These are phyloP conservation scores for Polyommatus iphigenia DNA, from an alignment of 2,888 invertebrate species.

Conservation along the genomic window DNA sequence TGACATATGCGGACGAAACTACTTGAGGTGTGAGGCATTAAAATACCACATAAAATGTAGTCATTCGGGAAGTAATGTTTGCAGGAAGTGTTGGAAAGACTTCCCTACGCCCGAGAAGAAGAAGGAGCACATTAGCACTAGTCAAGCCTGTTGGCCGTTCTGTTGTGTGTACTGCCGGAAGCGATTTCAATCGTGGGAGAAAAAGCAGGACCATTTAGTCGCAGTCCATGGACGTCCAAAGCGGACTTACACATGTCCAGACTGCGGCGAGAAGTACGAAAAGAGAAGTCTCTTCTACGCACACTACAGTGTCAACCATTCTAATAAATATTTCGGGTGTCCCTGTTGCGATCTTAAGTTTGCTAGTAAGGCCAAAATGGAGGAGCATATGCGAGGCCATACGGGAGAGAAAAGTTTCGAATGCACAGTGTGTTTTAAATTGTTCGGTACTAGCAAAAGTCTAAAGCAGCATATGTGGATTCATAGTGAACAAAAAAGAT, in stretches of 20 bases:
- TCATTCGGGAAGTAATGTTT: constrained; percentile 57
- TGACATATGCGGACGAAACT: constrained; percentile 64
- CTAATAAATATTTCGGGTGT: constrained; percentile 57
- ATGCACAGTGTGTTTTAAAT: constrained; percentile 71
- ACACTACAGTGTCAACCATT: constrained; percentile 60
- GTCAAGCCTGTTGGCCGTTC: constrained; percentile 60
- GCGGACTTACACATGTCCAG: constrained; percentile 57
- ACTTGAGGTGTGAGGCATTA: constrained; percentile 58
- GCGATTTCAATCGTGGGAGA: constrained; percentile 65
- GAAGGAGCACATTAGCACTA: constrained; percentile 53
- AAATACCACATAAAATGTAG: constrained; percentile 61
- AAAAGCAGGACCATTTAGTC: constrained; percentile 58
- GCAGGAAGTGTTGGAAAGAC: constrained; percentile 64
- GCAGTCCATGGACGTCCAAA: constrained; percentile 53
- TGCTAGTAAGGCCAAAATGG: constrained; percentile 50
- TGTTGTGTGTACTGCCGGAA: constrained; percentile 61
- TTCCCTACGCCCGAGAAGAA: constrained; percentile 56
- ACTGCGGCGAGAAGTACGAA: constrained; percentile 55
- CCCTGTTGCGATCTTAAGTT: constrained; percentile 61
- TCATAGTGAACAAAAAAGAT: constrained; percentile 62
- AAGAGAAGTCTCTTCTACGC: constrained; percentile 57
- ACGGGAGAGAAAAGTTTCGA: constrained; percentile 69
- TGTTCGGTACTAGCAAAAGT: constrained; percentile 71
- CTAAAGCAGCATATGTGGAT: constrained; percentile 69
- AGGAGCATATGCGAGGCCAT: constrained; percentile 71